Evolutionary conservation across 1,140 invertebrate species (phyloP), one percentile per base, ranked within the genome.

Genomic region (Lycorma delicatula): DNA sequence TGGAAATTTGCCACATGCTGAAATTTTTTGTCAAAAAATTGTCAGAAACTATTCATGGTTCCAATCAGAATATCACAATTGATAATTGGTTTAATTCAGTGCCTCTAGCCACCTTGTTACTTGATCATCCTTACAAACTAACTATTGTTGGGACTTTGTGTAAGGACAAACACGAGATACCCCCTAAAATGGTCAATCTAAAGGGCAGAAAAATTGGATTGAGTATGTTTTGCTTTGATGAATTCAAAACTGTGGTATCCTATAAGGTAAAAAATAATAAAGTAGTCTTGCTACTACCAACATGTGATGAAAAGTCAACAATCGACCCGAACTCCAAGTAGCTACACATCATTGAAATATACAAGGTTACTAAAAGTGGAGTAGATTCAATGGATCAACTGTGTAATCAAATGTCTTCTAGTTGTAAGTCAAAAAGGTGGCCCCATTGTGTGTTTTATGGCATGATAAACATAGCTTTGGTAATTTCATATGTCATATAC

Each of bases 351-450:
- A 64, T 71, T 20, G 26, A 47, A 7, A 63, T 55, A 51, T 72
- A 72, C 44, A 69, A 74, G 54, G 23, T 38, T 13, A 67, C 66
- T 2, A 74, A 72, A 61, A 64, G 65, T 18, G 68, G 65, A 44
- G 70, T 74, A 0, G 71, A 72, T 56, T 62, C 58, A 13, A 58
- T 72, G 29, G 70, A 73, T 60, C 60, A 71, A 59, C 66, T 38
- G 36, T 63, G 58, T 25, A 16, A 49, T 25, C 47, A 49, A 28
- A 49, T 49, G 12, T 49, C 47, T 7, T 49, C 20, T 26, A 49
- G 47, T 25, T 11, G 23, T 49, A 49, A 49, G 22, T 23, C 47
- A 23, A 49, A 49, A 49, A 2, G 22, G 47, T 49, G 22, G 47
- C 47, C 22, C n/a, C 26, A 9, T 18, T 49, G 47, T 13, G 9